Evolutionary conservation across 2,888 invertebrate species (phyloP), one percentile per base, ranked within the genome.

Genomic region (Oxystoma pomonae): DNA sequence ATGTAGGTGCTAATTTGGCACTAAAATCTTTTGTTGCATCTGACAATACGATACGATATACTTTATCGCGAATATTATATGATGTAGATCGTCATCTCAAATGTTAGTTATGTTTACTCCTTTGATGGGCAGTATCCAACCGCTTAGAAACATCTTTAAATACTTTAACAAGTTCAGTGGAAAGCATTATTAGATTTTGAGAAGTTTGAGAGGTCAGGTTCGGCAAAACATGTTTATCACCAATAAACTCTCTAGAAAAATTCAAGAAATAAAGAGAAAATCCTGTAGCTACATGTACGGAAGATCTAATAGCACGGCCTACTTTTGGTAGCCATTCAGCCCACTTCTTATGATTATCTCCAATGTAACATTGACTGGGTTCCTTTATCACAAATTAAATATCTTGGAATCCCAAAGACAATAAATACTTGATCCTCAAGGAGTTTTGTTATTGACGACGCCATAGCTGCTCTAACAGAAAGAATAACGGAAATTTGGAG

Each of bases 81-180:
- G n/a, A n/a, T n/a, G n/a, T n/a, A n/a, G n/a, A n/a, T n/a, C n/a
- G n/a, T n/a, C n/a, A n/a, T n/a, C n/a, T n/a, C n/a, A n/a, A n/a
- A n/a, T n/a, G n/a, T n/a, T n/a, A n/a, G n/a, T n/a, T n/a, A n/a
- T n/a, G n/a, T n/a, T n/a, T n/a, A n/a, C n/a, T n/a, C n/a, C n/a
- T n/a, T 9, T 58, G 9, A 35, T 35, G 58, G 16, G 16, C 35
- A 21, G 12, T n/a, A n/a, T 58, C 16, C 2, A 59, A 59, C 7
- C 16, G 20, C 21, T 3, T 20, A 18, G 20, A 12, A n/a, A 56
- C 58, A 16, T 12, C 16, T 53, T 60, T 53, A 60, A 19, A 1
- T 52, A 64, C 63, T 22, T 51, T 16, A 16, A 53, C 50, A 2
- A 20, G 35, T 35, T 35, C 35, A 7, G 35, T 35, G 5, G 35